Conservation (phyloP, 2,888 invertebrate genomes). For the Temnothorax rugatulus region DNA sequence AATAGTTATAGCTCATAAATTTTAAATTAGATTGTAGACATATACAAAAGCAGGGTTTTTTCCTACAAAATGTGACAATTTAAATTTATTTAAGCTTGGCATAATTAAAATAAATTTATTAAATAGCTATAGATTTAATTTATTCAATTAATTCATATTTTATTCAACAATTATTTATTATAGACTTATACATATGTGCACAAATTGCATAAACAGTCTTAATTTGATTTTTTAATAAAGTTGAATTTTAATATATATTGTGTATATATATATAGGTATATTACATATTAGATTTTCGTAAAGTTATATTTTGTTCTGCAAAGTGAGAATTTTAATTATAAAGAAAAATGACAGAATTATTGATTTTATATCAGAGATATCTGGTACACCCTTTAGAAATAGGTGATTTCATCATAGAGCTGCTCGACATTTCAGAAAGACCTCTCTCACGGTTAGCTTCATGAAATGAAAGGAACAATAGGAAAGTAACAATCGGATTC, state of each 20-base stretch:
- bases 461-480: too few relatives aligned
- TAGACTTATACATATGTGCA: neutral
- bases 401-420: neutral
- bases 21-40: neutral
- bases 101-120: neutral
- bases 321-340: neutral
- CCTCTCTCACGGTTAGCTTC: neutral
- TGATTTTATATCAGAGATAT: neutral
- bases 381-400: neutral
- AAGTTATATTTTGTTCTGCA: neutral
- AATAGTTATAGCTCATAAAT: neutral
- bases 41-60: neutral
- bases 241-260: too few relatives aligned
- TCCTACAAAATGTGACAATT: neutral
- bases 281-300: neutral
- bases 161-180: neutral
- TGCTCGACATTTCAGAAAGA: neutral
- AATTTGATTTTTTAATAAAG: neutral
- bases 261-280: too few relatives aligned
- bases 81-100: neutral
- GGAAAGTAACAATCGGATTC: constrained; percentile 38
- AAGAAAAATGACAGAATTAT: neutral
- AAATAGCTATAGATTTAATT: neutral
- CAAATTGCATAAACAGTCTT: neutral
- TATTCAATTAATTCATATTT: neutral